phyloP scores from a whole-genome alignment of 2,113 vertebrate species.

The Prochilodus magdalenae region DNA sequence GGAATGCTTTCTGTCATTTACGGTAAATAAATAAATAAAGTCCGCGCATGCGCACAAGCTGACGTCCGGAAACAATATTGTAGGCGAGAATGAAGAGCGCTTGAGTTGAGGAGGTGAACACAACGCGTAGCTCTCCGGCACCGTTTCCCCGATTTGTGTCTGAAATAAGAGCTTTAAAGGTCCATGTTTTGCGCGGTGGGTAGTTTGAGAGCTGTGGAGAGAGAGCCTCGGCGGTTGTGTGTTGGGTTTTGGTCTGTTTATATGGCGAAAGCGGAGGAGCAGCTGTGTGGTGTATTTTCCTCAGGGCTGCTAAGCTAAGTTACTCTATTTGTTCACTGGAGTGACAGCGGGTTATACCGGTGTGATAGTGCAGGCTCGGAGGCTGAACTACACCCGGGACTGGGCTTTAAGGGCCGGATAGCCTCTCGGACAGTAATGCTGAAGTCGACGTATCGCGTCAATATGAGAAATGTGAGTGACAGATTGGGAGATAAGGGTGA shows the following conservation, averaged over 20 bases:
- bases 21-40: slow-evolving; percentile 23
- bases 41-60: slow-evolving; percentile 23
- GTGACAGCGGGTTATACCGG: neutral
- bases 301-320: neutral
- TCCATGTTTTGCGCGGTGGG: neutral
- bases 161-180: neutral
- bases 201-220: neutral
- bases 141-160: neutral
- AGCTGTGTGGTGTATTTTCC: neutral
- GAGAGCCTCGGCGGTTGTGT: neutral
- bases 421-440: neutral
- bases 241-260: neutral
- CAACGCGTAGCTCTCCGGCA: neutral
- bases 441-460: neutral
- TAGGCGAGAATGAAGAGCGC: slow-evolving; percentile 50
- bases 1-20: slow-evolving; percentile 10
- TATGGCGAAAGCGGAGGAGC: neutral
- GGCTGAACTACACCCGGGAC: neutral
- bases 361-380: neutral
- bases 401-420: neutral
- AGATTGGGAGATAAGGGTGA: neutral
- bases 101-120: slow-evolving; percentile 40
- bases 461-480: neutral
- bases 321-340: neutral
- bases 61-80: slow-evolving; percentile 35